phyloP scores from a whole-genome alignment of 2,888 invertebrate genomes.

The Lasioglossum vierecki region DNA sequence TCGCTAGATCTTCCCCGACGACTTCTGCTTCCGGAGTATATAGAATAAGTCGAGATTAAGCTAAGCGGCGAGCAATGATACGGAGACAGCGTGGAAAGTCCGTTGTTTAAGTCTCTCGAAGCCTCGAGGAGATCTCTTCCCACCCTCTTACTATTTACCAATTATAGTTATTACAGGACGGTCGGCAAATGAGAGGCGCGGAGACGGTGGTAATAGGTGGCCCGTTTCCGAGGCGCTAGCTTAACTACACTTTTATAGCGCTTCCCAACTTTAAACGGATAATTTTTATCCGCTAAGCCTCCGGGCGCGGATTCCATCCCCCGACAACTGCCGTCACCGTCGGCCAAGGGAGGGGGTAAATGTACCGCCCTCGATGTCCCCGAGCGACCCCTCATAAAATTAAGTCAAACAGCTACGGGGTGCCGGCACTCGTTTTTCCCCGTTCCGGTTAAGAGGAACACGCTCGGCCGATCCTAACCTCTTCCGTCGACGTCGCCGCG shows the following conservation, averaged over 20 bases:
- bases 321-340: conserved; percentile 49
- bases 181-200: conserved; percentile 54
- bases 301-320: conserved; percentile 58
- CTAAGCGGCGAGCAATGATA: conserved; percentile 6
- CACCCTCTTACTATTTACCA: conserved; percentile 69
- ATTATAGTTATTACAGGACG: conserved; percentile 74
- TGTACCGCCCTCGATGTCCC: conserved; percentile 69
- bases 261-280: conserved; percentile 80
- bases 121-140: conserved; percentile 36
- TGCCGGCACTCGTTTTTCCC: conserved; percentile 74
- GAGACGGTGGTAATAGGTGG: conserved; percentile 53
- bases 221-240: conserved; percentile 66
- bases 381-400: conserved; percentile 78
- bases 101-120: conserved; percentile 52
- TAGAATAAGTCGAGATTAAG: conserved; percentile 13
- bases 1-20: neutral
- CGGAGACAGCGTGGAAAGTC: conserved; percentile 1
- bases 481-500: conserved; percentile 34
- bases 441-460: conserved; percentile 71
- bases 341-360: conserved; percentile 41
- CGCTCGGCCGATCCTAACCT: neutral
- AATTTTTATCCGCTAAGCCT: conserved; percentile 80
- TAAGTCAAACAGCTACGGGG: conserved; percentile 81
- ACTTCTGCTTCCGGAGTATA: neutral
- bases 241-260: conserved; percentile 80